Evolutionary conservation across 2,113 vertebrate species (phyloP).

Genomic region (Prunella himalayana): DNA sequence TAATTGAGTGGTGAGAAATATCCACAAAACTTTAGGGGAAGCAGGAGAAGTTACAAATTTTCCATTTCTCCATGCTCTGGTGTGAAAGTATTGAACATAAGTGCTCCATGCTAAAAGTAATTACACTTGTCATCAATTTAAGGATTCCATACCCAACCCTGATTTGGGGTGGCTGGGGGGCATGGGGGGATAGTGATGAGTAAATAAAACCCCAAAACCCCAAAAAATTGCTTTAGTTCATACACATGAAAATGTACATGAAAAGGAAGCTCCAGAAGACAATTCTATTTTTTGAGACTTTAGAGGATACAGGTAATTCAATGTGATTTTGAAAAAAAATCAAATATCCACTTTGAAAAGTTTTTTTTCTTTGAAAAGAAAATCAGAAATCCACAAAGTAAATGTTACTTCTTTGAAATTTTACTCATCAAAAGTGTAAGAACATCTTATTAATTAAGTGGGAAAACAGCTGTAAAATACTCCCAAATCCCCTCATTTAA

Average conservation of each 20-base stretch:
- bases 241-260: rapidly evolving
- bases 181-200: rapidly evolving
- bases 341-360: not conserved
- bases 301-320: not conserved
- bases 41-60: not conserved
- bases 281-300: not conserved
- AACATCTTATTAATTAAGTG: not conserved
- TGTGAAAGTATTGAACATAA: not conserved
- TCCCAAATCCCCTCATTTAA: not conserved
- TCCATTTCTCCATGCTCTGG: rapidly evolving
- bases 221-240: not conserved
- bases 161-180: not conserved
- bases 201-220: not conserved
- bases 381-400: not conserved
- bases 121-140: not conserved
- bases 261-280: not conserved
- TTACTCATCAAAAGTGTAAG: not conserved
- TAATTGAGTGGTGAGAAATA: not conserved
- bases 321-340: not conserved
- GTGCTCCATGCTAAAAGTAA: not conserved
- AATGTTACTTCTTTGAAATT: not conserved
- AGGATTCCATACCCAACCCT: not conserved
- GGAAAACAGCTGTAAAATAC: not conserved
- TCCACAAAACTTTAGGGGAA: not conserved
- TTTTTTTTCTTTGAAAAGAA: not conserved